Evolutionary conservation across 2,113 vertebrate genomes (phyloP).

Genomic region (Herpetotheres cachinnans): DNA sequence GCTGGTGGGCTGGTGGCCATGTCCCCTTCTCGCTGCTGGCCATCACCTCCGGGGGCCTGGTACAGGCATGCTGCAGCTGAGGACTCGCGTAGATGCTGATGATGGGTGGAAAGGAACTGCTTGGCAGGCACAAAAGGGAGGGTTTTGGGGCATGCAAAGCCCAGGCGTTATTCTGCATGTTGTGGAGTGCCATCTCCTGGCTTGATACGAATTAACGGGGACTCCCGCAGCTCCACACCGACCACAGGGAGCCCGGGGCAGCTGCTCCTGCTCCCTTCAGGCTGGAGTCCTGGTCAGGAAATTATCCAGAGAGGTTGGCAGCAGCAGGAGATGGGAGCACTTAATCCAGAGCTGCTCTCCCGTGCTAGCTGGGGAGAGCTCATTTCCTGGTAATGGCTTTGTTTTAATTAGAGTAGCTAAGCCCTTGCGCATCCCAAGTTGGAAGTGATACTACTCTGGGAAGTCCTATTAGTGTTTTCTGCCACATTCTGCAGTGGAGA

Average conservation of each 20-base stretch:
- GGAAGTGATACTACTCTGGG: not conserved
- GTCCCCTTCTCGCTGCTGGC: not conserved
- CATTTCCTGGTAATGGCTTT: not conserved
- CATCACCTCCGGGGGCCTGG: not conserved
- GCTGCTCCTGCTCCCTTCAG: not conserved
- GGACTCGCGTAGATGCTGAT: accelerated
- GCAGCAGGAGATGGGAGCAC: not conserved
- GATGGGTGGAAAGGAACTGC: not conserved
- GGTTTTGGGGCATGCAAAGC: not conserved
- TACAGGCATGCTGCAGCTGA: not conserved
- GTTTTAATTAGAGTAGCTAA: not conserved
- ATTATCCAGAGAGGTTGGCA: not conserved
- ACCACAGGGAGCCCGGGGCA: accelerated
- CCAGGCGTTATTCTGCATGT: not conserved
- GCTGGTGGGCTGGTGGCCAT: not conserved
- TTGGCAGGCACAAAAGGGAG: not conserved
- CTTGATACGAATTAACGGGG: not conserved
- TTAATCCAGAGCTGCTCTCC: not conserved
- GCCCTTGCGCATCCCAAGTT: not conserved
- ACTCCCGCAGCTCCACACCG: accelerated
- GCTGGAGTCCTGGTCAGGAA: not conserved
- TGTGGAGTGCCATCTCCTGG: conserved; percentile 24
- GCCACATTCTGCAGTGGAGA: not conserved
- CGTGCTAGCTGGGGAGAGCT: not conserved
- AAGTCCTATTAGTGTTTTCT: not conserved